Evolutionary conservation across 2,113 vertebrate genomes (phyloP).

Genomic region (Synchiropus splendidus): DNA sequence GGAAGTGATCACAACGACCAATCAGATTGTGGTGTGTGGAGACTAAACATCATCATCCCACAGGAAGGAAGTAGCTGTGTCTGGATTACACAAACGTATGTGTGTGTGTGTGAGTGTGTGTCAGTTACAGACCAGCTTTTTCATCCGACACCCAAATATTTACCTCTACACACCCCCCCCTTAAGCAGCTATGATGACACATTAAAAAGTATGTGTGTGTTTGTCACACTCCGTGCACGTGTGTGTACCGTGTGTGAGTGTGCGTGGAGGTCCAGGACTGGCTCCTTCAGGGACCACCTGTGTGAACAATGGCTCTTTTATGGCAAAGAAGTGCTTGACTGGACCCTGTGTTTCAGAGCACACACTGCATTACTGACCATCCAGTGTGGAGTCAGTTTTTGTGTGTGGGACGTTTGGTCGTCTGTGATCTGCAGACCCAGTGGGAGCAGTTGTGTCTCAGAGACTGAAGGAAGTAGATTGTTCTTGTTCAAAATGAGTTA

Average conservation of each 20-base stretch:
- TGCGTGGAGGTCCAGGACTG: constrained; percentile 11
- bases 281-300: constrained; percentile 65
- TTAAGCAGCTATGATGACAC: constrained; percentile 42
- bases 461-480: too few species aligned
- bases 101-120: constrained; percentile 12
- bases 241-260: constrained; percentile 10
- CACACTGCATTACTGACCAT: constrained; percentile 26
- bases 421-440: too few species aligned
- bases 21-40: constrained; percentile 48
- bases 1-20: constrained; percentile 55
- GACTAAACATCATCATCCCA: constrained; percentile 69
- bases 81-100: constrained; percentile 48
- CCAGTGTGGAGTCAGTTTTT: constrained; percentile 29
- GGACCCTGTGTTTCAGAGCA: constrained; percentile 37
- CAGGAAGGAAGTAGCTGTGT: constrained; percentile 63
- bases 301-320: constrained; percentile 70
- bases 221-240: constrained; percentile 14
- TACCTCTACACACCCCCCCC: constrained; percentile 49
- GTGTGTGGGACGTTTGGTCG: background rate
- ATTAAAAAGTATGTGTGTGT: constrained; percentile 24
- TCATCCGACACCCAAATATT: constrained; percentile 65
- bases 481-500: too few species aligned
- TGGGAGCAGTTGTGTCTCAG: too few species aligned
- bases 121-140: constrained; percentile 51
- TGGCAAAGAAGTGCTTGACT: constrained; percentile 40